A percentile compares a stretch with the other conserved stretches of the same genome.
Evolutionary conservation across 2,113 vertebrate genomes (phyloP).

Genomic region (Xenopus borealis): DNA sequence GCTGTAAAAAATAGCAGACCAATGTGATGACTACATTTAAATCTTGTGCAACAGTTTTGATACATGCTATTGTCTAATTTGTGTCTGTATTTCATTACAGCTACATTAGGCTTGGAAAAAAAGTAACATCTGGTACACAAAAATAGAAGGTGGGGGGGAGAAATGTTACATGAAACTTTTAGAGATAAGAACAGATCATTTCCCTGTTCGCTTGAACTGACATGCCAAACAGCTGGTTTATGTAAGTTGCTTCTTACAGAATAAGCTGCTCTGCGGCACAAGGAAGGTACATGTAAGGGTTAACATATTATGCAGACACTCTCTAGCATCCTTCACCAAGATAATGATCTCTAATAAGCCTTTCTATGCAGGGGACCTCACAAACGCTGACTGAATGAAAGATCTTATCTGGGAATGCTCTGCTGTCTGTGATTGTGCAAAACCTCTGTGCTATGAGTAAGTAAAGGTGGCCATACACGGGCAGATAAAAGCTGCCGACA

Average conservation of each 20-base stretch:
- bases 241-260: too few species aligned
- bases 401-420: conserved; percentile 12
- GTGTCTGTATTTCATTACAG: neutral
- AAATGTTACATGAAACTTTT: too few species aligned
- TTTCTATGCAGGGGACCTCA: neutral
- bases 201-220: too few species aligned
- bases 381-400: conserved; percentile 9
- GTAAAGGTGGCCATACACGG: too few species aligned
- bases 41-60: neutral
- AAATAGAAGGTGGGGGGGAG: too few species aligned
- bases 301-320: neutral
- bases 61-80: neutral
- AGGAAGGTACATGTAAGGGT: neutral
- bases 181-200: too few species aligned
- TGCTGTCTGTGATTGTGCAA: neutral
- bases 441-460: too few species aligned
- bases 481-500: too few species aligned
- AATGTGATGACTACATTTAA: neutral
- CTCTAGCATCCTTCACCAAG: neutral
- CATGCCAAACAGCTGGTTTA: too few species aligned
- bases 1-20: too few species aligned
- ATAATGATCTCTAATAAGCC: conserved; percentile 26
- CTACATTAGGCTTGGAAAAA: neutral
- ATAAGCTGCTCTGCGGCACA: too few species aligned
- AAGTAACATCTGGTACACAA: too few species aligned